A percentile compares a stretch with the other conserved stretches of the same genome.
Conservation (phyloP, 2,797 vertebrate species). For the Semaprochilodus insignis region DNA sequence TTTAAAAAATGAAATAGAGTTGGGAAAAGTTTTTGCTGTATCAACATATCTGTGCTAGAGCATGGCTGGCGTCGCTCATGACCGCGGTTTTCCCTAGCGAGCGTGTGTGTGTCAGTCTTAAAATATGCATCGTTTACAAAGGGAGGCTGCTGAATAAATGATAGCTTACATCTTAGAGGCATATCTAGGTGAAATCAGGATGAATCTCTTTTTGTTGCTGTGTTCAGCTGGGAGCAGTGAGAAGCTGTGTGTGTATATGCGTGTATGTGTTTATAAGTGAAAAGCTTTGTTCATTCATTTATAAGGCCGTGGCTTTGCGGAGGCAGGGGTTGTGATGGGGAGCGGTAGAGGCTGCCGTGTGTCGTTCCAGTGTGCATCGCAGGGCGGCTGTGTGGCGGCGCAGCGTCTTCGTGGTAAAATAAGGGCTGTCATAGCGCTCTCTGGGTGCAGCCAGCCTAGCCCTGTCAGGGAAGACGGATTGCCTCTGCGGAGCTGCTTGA, state of each 20-base stretch:
- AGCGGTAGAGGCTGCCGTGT: constrained; percentile 35
- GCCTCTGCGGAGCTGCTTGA: constrained; percentile 70
- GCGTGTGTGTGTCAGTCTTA: constrained; percentile 74
- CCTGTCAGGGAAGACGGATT: constrained; percentile 73
- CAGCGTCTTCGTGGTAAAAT: constrained; percentile 59
- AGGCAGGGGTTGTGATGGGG: constrained; percentile 43
- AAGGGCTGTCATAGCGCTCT: constrained; percentile 60
- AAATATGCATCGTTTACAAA: constrained; percentile 81
- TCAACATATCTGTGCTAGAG: constrained; percentile 70
- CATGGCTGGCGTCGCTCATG: constrained; percentile 71
- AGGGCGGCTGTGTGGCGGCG: constrained; percentile 34
- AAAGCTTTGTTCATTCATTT: constrained; percentile 84
- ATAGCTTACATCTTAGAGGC: constrained; percentile 79
- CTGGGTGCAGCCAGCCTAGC: constrained; percentile 59
- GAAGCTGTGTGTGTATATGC: constrained; percentile 60
- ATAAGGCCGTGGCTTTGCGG: constrained; percentile 61
- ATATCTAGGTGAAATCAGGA: constrained; percentile 79
- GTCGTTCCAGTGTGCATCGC: constrained; percentile 46
- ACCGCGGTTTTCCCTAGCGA: constrained; percentile 67
- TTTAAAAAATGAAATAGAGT: constrained; percentile 60
- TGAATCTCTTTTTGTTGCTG: constrained; percentile 69
- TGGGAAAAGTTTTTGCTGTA: constrained; percentile 75
- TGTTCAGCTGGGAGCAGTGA: constrained; percentile 67
- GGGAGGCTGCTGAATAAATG: constrained; percentile 80
- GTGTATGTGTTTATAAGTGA: constrained; percentile 77